A percentile compares a stretch with the other conserved stretches of the same genome.
These are phyloP conservation scores for Erebia aethiops DNA, from an alignment of 2,888 invertebrate genomes.

Conservation along the genomic window DNA sequence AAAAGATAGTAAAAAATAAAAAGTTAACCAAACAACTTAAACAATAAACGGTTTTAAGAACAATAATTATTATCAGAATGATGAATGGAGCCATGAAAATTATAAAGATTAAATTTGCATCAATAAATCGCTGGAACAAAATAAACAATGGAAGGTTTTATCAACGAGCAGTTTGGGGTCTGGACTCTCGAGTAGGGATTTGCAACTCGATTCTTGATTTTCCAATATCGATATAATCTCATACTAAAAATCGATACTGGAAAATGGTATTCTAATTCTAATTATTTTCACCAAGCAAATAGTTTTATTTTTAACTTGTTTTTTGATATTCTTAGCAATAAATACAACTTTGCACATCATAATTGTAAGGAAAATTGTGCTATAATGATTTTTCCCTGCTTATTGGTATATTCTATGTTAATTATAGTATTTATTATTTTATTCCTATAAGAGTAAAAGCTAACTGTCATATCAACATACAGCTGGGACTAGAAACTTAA, in stretches of 20 bases:
- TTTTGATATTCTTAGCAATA: too few relatives aligned
- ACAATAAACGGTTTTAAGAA: constrained; percentile 8
- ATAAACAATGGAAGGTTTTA: constrained; percentile 31
- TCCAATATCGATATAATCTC: not conserved
- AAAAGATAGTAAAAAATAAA: not conserved
- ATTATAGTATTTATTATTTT: too few relatives aligned
- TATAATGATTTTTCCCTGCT: too few relatives aligned
- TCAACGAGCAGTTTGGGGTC: constrained; percentile 22
- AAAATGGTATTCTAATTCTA: too few relatives aligned
- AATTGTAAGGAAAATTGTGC: too few relatives aligned
- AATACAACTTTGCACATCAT: too few relatives aligned
- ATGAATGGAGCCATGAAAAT: constrained; percentile 10
- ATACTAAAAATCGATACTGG: not conserved
- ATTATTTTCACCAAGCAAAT: too few relatives aligned
- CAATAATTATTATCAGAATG: constrained; percentile 16
- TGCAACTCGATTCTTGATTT: not conserved
- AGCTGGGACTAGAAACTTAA: too few relatives aligned
- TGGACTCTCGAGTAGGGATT: constrained; percentile 3
- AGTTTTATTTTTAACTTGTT: too few relatives aligned
- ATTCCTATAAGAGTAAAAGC: too few relatives aligned
- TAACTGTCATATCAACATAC: too few relatives aligned
- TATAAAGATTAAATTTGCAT: constrained; percentile 18
- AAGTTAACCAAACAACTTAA: not conserved
- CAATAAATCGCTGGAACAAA: constrained; percentile 28
- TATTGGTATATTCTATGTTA: too few relatives aligned